Evolutionary conservation across 2,888 invertebrate genomes (phyloP).

Genomic region (Ormyrus pomaceus): DNA sequence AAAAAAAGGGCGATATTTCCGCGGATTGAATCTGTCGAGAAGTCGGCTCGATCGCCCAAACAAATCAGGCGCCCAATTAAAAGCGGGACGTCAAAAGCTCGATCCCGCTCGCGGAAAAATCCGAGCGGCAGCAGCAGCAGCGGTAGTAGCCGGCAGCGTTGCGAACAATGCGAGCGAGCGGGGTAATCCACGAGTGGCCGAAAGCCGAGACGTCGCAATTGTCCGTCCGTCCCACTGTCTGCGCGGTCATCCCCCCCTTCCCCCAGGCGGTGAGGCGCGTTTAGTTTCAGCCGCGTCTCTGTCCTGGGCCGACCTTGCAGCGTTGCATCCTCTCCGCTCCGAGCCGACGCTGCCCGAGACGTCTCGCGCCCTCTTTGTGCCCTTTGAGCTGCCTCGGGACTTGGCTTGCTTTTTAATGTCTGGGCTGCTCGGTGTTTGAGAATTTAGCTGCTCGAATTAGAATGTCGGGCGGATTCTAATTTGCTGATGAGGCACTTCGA

Average conservation of each 20-base stretch:
- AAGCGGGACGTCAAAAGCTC: too few relatives aligned
- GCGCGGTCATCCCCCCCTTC: background rate
- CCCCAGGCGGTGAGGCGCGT: background rate
- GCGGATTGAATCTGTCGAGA: too few relatives aligned
- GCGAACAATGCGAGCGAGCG: background rate
- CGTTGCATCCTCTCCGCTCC: background rate
- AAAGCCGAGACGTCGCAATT: slow-evolving; percentile 33
- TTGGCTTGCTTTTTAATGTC: too few relatives aligned
- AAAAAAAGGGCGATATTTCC: too few relatives aligned
- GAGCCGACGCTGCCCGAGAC: background rate
- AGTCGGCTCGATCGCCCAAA: too few relatives aligned
- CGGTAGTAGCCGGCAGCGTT: background rate
- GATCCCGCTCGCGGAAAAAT: too few relatives aligned
- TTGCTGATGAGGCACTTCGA: too few relatives aligned
- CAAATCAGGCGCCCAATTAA: too few relatives aligned
- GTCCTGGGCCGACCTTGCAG: background rate
- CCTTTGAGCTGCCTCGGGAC: too few relatives aligned
- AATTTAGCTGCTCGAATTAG: too few relatives aligned
- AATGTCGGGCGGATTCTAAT: too few relatives aligned
- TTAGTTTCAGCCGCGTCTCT: slow-evolving; percentile 36
- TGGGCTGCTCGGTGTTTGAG: too few relatives aligned
- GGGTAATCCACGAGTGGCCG: background rate
- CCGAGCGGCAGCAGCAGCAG: background rate
- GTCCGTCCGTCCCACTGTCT: slow-evolving; percentile 25
- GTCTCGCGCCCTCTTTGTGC: background rate